Base-by-base conservation (phyloP, 2,888 invertebrate genomes). In the Trichacis sp. region DNA sequence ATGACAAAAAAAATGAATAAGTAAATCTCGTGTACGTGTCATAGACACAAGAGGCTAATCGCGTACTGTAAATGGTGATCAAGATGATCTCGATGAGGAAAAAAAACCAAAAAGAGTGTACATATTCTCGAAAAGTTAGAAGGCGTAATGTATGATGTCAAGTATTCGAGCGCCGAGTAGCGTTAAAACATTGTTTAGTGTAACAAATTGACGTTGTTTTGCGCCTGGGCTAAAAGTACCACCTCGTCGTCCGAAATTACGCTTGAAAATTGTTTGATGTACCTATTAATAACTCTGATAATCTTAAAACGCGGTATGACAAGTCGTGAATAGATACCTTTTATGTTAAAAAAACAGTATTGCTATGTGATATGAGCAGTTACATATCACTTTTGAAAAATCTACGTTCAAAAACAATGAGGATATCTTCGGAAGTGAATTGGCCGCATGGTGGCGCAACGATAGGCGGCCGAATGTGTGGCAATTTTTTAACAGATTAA, bases 81-180 rank as follows among this genome's bases (percentile, higher is more conserved):
- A 20, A 42, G 11, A 42, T 20, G 45, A 45, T 45, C 45, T 45
- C 45, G 45, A 45, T 4, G 20, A 19, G 20, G 12, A 45, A 5
- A 11, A 11, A 20, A 20, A 45, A 45, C 42, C 42, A 42, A 42
- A 42, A 42, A 42, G 4, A 15, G 18, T 42, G 42, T 42, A 42
- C 11, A 42, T 42, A 42, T 15, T 18, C 3, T 11, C 5, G 11
- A 14, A 11, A 17, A 17, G 1, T 9, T 42, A 15, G 42, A 15
- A 42, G 14, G 17, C 42, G n/a, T 17, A 17, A 17, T 17, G 18
- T 18, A 14, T 42, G 24, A 24, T 24, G 8, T 3, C 20, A 15
- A 18, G 40, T 33, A 2, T 33, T 33, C 2, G n/a, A 33, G 9
- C 33, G n/a, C n/a, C 11, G 33, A 24, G n/a, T 24, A 3, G 24